phyloP scores from a whole-genome alignment of 2,113 vertebrate genomes.

The Dolichotis patagonum region DNA sequence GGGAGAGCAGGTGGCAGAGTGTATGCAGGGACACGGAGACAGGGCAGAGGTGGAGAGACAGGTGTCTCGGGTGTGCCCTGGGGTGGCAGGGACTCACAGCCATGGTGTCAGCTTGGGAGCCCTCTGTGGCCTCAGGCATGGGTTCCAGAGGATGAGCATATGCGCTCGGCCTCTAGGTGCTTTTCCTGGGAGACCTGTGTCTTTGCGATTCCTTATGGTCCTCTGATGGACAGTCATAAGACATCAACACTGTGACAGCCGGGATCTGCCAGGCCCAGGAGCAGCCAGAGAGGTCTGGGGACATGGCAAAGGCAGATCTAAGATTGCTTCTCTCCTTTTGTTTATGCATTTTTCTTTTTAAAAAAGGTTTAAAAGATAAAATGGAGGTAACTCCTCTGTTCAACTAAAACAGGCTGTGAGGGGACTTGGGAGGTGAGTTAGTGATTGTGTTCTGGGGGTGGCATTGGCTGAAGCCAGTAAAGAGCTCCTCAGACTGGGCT shows the following conservation, averaged over 20 bases:
- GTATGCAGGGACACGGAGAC: not conserved
- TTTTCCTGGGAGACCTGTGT: not conserved
- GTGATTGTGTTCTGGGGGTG: conserved; percentile 79
- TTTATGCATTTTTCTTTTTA: conserved; percentile 76
- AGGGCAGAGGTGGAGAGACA: not conserved
- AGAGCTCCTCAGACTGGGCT: conserved; percentile 77
- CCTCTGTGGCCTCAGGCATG: accelerated
- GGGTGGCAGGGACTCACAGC: not conserved
- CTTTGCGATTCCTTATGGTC: not conserved
- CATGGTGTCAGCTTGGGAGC: not conserved
- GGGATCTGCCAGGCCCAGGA: not conserved
- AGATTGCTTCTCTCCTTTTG: conserved; percentile 70
- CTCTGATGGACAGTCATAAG: not conserved
- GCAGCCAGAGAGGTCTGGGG: not conserved
- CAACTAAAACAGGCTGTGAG: conserved; percentile 81
- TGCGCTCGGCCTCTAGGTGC: not conserved
- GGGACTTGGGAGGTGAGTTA: conserved; percentile 83
- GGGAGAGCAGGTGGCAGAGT: not conserved
- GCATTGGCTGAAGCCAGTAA: conserved; percentile 82
- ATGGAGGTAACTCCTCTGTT: conserved; percentile 72
- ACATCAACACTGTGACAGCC: not conserved
- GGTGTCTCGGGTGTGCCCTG: not conserved
- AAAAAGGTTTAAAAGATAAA: conserved; percentile 75
- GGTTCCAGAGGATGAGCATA: not conserved
- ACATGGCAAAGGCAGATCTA: not conserved